phyloP scores from a whole-genome alignment of 2,797 vertebrate species.

The Sebastes trivittatus region DNA sequence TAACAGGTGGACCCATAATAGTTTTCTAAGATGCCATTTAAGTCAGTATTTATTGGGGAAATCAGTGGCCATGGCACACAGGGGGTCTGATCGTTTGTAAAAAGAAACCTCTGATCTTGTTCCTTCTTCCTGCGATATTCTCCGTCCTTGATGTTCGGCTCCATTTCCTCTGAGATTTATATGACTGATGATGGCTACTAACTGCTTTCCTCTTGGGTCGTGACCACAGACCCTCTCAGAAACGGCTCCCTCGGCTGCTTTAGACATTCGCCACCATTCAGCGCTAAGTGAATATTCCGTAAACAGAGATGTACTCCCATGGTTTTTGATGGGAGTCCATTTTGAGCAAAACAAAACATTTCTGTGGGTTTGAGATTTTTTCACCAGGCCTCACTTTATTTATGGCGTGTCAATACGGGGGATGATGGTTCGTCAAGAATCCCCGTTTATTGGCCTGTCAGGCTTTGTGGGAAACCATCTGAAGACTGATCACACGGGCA shows the following conservation, averaged over 20 bases:
- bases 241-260: slow-evolving; percentile 46
- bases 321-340: slow-evolving; percentile 35
- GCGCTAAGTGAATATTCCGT: slow-evolving; percentile 50
- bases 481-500: slow-evolving; percentile 13
- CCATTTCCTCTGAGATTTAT: slow-evolving; percentile 62
- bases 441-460: slow-evolving; percentile 31
- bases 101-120: slow-evolving; percentile 36
- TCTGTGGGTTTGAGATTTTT: slow-evolving; percentile 29
- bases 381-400: slow-evolving; percentile 37
- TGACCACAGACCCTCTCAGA: slow-evolving; percentile 37
- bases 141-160: slow-evolving; percentile 59
- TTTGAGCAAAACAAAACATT: slow-evolving; percentile 44
- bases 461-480: slow-evolving; percentile 45
- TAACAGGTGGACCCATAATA: slow-evolving; percentile 29
- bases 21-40: slow-evolving; percentile 39
- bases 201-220: slow-evolving; percentile 29
- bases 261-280: slow-evolving; percentile 37
- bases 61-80: slow-evolving; percentile 25
- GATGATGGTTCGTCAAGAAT: slow-evolving; percentile 23
- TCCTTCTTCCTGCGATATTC: slow-evolving; percentile 23
- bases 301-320: slow-evolving; percentile 52
- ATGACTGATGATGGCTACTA: slow-evolving; percentile 37
- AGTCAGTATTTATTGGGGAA: slow-evolving; percentile 58
- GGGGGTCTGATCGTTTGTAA: slow-evolving; percentile 10
- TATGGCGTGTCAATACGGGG: slow-evolving; percentile 38